These are phyloP conservation scores for Cyrtodaria siliqua DNA, from an alignment of 2,888 invertebrate species.

Conservation along the genomic window DNA sequence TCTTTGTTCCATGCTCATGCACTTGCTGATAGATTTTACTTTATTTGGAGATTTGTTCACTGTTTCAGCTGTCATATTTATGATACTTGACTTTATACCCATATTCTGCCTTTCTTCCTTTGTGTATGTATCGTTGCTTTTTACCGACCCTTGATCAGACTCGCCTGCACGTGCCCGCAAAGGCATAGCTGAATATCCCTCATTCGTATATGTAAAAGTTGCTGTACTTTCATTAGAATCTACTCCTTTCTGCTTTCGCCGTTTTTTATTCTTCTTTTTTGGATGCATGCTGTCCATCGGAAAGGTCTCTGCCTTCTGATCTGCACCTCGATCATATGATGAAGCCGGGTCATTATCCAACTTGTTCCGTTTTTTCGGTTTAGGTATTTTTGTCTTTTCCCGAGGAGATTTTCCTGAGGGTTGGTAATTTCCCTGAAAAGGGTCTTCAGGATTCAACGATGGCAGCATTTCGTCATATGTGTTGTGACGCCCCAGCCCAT, in stretches of 20 bases:
- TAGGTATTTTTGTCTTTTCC: constrained; percentile 36
- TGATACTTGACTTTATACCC: constrained; percentile 23
- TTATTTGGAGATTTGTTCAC: constrained; percentile 20
- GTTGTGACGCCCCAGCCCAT: constrained; percentile 56
- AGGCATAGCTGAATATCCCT: constrained; percentile 22
- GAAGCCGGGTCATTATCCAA: not conserved
- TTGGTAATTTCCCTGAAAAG: constrained; percentile 67
- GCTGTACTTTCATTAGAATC: constrained; percentile 49
- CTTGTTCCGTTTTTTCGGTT: constrained; percentile 16
- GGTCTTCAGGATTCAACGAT: constrained; percentile 65
- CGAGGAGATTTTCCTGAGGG: constrained; percentile 63
- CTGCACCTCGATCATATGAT: not conserved
- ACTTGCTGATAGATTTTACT: not conserved
- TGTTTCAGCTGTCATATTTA: constrained; percentile 24
- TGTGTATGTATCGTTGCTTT: constrained; percentile 71
- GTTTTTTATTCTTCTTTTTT: constrained; percentile 45
- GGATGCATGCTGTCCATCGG: constrained; percentile 6
- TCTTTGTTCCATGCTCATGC: no score
- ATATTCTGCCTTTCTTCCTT: constrained; percentile 34
- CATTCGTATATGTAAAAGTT: constrained; percentile 51
- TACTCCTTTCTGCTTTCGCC: constrained; percentile 43
- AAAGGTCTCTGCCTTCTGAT: not conserved
- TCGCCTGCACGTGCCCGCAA: constrained; percentile 8
- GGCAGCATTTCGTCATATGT: constrained; percentile 71
- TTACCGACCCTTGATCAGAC: constrained; percentile 60